Conservation (phyloP, 2,888 invertebrate species). For the Cylindroiulus punctatus region DNA sequence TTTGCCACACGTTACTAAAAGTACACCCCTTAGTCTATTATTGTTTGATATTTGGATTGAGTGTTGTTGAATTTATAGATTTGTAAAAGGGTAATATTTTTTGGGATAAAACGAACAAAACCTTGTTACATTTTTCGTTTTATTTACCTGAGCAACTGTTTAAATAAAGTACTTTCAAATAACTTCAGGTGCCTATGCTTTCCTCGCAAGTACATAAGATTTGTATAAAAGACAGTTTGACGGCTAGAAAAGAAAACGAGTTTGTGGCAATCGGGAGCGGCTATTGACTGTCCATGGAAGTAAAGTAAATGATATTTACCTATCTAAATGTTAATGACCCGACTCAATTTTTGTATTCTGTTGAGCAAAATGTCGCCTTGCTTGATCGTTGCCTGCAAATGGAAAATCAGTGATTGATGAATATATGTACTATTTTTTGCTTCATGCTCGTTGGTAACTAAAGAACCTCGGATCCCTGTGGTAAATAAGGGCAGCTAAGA, state of each 20-base stretch:
- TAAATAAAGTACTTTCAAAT: constrained; percentile 49
- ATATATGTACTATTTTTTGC: no score
- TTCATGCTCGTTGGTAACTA: no score
- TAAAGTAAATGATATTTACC: not conserved
- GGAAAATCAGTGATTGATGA: constrained; percentile 52
- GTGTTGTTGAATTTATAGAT: not conserved
- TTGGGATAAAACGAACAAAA: not conserved
- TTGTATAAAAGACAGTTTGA: constrained; percentile 31
- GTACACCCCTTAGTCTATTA: not conserved
- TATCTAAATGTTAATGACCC: constrained; percentile 90
- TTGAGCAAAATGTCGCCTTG: constrained; percentile 98
- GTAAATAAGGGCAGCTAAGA: no score
- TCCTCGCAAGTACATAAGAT: not conserved
- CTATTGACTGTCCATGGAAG: not conserved
- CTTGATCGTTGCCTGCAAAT: constrained; percentile 81
- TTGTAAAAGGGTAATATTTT: constrained; percentile 11
- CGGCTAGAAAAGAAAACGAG: not conserved
- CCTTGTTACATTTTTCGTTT: constrained; percentile 23
- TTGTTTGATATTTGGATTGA: not conserved
- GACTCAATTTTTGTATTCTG: constrained; percentile 96
- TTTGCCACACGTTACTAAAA: constrained; percentile 29
- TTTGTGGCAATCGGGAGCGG: not conserved
- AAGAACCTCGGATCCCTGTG: no score
- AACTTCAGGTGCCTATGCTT: constrained; percentile 36
- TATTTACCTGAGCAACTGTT: constrained; percentile 48